Evolutionary conservation across 2,888 invertebrate species (phyloP).

Genomic region (Phortica okadai): DNA sequence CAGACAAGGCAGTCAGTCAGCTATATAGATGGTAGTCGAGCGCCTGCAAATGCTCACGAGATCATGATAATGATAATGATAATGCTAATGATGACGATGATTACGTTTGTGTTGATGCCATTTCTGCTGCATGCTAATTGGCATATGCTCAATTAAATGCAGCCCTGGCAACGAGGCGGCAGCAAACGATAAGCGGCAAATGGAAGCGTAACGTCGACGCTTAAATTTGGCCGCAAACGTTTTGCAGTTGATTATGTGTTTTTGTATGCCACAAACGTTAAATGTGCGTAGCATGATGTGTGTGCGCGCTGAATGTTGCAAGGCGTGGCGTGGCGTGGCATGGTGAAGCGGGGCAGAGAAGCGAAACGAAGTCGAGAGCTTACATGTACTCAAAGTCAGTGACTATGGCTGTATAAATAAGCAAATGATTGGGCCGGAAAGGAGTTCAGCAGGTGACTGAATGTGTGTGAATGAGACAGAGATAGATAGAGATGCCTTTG

Average conservation of each 20-base stretch:
- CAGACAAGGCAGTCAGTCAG: no score
- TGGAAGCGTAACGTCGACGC: background rate
- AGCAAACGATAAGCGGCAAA: background rate
- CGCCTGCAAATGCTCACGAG: background rate
- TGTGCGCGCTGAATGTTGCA: no score
- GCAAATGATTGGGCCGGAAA: no score
- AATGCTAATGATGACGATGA: background rate
- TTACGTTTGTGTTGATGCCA: background rate
- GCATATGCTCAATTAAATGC: slow-evolving; percentile 67
- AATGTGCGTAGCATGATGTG: background rate
- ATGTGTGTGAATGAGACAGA: no score
- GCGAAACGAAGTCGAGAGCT: no score
- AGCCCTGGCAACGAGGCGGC: slow-evolving; percentile 14
- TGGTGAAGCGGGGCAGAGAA: no score
- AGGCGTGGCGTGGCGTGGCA: no score
- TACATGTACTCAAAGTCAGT: no score
- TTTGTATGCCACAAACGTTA: slow-evolving; percentile 11
- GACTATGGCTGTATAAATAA: no score
- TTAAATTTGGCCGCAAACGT: slow-evolving; percentile 41
- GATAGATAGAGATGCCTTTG: no score
- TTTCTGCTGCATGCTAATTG: slow-evolving; percentile 55
- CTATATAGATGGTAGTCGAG: no score
- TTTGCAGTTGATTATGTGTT: slow-evolving; percentile 59
- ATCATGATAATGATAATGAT: background rate
- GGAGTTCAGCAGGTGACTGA: no score